Evolutionary conservation across 2,113 vertebrate species (phyloP).

Genomic region (Erythrocercus mccallii): DNA sequence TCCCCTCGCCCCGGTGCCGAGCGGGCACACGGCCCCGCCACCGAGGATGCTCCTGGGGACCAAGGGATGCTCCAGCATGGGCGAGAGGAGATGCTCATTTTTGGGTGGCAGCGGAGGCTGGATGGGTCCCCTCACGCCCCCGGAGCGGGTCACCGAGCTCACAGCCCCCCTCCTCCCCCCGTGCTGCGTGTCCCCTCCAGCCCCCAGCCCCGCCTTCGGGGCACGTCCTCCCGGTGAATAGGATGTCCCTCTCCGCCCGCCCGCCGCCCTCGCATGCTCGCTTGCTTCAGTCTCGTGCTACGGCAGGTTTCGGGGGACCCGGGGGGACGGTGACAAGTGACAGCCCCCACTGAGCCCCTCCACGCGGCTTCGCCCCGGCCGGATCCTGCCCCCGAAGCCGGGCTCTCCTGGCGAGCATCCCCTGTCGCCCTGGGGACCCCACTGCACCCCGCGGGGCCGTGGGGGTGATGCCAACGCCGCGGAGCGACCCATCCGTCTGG

Average conservation of each 20-base stretch:
- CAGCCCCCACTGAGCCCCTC: background rate
- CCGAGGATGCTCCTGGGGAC: background rate
- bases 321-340: background rate
- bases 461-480: background rate
- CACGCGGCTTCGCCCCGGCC: background rate
- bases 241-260: background rate
- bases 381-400: background rate
- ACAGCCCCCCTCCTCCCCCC: background rate
- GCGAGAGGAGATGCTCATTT: background rate
- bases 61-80: background rate
- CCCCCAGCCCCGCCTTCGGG: background rate
- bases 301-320: background rate
- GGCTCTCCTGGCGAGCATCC: background rate
- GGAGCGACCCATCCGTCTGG: background rate
- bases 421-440: background rate
- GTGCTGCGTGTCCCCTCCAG: background rate
- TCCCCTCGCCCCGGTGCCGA: background rate
- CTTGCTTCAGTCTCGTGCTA: constrained; percentile 66
- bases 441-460: rapidly evolving
- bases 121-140: background rate
- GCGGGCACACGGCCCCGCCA: background rate
- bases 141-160: background rate
- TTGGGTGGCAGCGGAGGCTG: background rate
- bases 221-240: background rate
- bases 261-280: constrained; percentile 59